Evolutionary conservation across 2,888 invertebrate genomes (phyloP).

Genomic region (Cephus pygmeus): DNA sequence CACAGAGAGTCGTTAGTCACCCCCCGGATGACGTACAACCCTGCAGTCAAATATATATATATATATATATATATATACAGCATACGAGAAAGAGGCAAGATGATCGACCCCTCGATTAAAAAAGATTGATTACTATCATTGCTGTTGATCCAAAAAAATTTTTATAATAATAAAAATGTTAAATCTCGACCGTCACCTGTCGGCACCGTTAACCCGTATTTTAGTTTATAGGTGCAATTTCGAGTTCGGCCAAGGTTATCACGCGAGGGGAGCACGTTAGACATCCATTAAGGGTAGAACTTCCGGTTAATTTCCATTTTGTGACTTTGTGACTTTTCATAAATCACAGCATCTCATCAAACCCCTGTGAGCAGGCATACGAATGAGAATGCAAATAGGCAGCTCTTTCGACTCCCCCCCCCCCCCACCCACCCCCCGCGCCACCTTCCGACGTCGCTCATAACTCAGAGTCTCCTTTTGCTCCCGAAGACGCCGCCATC

Average conservation of each 20-base stretch:
- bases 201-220: not conserved
- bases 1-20: not conserved
- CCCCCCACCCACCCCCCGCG: slow-evolving; percentile 5
- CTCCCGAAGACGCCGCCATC: slow-evolving; percentile 15
- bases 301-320: not conserved
- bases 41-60: not conserved
- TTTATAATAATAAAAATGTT: not conserved
- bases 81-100: not conserved
- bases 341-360: slow-evolving; percentile 43
- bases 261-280: slow-evolving; percentile 21
- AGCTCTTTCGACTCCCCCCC: slow-evolving; percentile 9
- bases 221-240: not conserved
- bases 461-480: slow-evolving; percentile 18
- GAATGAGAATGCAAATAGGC: slow-evolving; percentile 47
- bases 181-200: not conserved
- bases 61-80: not conserved
- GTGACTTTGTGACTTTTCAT: slow-evolving; percentile 26
- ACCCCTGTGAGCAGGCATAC: slow-evolving; percentile 30
- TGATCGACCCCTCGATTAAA: not conserved
- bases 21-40: not conserved
- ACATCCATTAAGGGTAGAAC: slow-evolving; percentile 27
- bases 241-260: not conserved
- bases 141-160: too few species aligned
- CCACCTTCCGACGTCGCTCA: slow-evolving; percentile 10
- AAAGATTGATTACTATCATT: not conserved